Percentiles rank a stretch among this genome's conserved stretches.
These are phyloP conservation scores for Euspilapteryx auroguttella DNA, from an alignment of 2,888 invertebrate species.

Conservation along the genomic window DNA sequence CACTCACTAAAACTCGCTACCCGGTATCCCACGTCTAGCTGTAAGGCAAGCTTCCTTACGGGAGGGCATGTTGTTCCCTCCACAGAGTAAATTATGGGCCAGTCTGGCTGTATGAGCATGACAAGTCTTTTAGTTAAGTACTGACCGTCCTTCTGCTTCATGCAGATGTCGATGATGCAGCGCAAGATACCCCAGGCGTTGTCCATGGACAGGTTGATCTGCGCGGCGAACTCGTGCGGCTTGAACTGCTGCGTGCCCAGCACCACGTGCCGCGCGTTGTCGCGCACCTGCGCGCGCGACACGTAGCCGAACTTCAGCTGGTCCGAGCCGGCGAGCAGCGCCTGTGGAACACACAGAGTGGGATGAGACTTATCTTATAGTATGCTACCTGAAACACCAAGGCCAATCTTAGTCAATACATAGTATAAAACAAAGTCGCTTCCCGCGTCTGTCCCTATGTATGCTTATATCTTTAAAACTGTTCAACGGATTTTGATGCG, in stretches of 20 bases:
- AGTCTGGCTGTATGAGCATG: too few species aligned
- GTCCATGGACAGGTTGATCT: slow-evolving; percentile 99
- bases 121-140: neutral
- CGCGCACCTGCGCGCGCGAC: slow-evolving; percentile 90
- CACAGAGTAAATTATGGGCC: too few species aligned
- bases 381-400: too few species aligned
- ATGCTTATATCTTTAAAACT: too few species aligned
- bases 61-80: too few species aligned
- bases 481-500: too few species aligned
- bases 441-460: too few species aligned
- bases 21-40: too few species aligned
- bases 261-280: slow-evolving; percentile 95
- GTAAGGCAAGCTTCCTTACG: too few species aligned
- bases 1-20: too few species aligned
- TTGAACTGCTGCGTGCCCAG: slow-evolving; percentile 97
- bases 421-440: too few species aligned
- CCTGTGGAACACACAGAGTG: slow-evolving; percentile 37
- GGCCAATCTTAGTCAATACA: too few species aligned
- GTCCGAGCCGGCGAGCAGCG: slow-evolving; percentile 92
- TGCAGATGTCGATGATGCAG: slow-evolving; percentile 95
- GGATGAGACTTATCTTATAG: neutral
- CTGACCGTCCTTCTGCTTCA: slow-evolving; percentile 93
- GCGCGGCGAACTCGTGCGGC: slow-evolving; percentile 97
- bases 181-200: slow-evolving; percentile 98
- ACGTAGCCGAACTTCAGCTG: slow-evolving; percentile 99